Percentiles rank a stretch among this genome's conserved stretches.
phyloP scores from a whole-genome alignment of 2,888 invertebrate species.

The Sminthurides aquaticus region DNA sequence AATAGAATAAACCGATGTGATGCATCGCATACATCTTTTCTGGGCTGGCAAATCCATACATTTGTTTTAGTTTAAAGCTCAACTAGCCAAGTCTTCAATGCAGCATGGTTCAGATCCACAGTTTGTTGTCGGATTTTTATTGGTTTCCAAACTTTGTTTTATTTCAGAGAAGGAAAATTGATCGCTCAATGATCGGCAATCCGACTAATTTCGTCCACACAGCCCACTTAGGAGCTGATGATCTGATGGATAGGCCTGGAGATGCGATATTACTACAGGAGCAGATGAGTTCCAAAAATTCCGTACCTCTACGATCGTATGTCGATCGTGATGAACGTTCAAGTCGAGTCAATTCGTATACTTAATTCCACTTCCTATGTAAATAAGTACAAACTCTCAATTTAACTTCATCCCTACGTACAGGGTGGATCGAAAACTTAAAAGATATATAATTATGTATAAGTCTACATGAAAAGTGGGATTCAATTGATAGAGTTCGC shows the following conservation, averaged over 20 bases:
- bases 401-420: too few species aligned
- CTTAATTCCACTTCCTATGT: slow-evolving; percentile 1
- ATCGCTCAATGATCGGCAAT: slow-evolving; percentile 86
- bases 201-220: slow-evolving; percentile 96
- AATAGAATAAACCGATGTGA: too few species aligned
- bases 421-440: too few species aligned
- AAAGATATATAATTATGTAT: too few species aligned
- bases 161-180: slow-evolving; percentile 47
- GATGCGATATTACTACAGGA: slow-evolving; percentile 10
- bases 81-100: too few species aligned
- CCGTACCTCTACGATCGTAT: background rate
- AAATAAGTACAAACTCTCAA: slow-evolving; percentile 17
- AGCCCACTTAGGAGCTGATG: slow-evolving; percentile 81
- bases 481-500: too few species aligned
- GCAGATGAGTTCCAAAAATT: slow-evolving; percentile 19
- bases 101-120: background rate
- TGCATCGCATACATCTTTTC: too few species aligned
- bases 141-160: background rate
- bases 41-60: too few species aligned
- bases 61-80: too few species aligned
- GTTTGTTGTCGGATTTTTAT: background rate
- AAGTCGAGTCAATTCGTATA: slow-evolving; percentile 7
- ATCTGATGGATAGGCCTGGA: slow-evolving; percentile 69
- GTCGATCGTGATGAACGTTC: slow-evolving; percentile 7
- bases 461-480: too few species aligned